Conservation (phyloP, 2,797 vertebrate species). For the Rallus crepitans region DNA sequence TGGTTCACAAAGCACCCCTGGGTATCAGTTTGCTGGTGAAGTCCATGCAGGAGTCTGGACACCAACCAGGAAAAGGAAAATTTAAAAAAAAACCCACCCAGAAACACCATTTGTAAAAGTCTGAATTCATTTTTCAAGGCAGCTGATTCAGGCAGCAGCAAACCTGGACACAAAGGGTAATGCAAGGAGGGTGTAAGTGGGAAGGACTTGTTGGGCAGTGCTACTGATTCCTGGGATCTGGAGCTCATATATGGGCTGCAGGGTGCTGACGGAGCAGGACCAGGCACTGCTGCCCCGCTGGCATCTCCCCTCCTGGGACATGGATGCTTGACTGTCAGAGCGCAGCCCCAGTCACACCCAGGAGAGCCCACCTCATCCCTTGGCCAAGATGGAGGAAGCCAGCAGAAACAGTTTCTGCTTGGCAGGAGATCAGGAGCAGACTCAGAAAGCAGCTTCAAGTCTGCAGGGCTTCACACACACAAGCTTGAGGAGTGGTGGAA, state of each 20-base stretch:
- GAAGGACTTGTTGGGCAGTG: not conserved
- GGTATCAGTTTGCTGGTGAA: not conserved
- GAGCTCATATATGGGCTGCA: not conserved
- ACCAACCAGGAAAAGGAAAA: not conserved
- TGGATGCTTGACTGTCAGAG: rapidly evolving
- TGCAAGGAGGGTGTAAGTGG: not conserved
- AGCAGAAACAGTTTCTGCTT: not conserved
- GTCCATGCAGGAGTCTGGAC: not conserved
- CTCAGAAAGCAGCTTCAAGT: not conserved
- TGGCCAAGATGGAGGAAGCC: not conserved
- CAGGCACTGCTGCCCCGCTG: not conserved
- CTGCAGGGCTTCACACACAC: not conserved
- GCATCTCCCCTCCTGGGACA: not conserved
- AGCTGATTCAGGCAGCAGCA: not conserved
- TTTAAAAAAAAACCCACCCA: not conserved
- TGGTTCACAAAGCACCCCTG: not conserved
- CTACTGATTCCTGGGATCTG: rapidly evolving
- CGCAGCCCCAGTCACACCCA: not conserved
- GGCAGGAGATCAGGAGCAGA: not conserved
- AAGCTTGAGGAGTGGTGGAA: not conserved
- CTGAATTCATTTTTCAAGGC: not conserved
- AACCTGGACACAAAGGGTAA: not conserved
- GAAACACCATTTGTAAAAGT: not conserved
- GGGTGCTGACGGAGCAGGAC: not conserved
- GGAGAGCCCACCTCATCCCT: not conserved